These are phyloP conservation scores for Carcharodon carcharias DNA, from an alignment of 2,797 vertebrate species.

Conservation along the genomic window DNA sequence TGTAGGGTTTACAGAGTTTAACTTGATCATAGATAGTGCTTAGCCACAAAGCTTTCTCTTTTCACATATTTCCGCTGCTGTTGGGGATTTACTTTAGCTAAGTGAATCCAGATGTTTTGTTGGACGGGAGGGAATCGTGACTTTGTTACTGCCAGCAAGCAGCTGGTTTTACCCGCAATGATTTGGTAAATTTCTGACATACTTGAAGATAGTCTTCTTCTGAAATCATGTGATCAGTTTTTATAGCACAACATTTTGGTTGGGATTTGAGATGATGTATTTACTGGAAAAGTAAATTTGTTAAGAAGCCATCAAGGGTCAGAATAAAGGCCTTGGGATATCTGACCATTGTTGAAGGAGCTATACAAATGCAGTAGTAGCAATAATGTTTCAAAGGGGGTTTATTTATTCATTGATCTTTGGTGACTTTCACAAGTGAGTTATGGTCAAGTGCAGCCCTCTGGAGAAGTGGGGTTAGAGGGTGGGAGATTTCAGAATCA, in stretches of 20 bases:
- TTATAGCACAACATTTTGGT: background rate
- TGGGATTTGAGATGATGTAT: background rate
- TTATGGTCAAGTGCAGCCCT: background rate
- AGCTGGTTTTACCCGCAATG: background rate
- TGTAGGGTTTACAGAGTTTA: background rate
- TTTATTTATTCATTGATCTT: background rate
- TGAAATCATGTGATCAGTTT: background rate
- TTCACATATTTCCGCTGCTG: background rate
- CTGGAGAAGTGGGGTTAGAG: background rate
- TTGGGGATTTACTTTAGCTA: background rate
- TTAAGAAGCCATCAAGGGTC: background rate
- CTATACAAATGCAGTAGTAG: background rate
- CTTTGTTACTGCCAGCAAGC: background rate
- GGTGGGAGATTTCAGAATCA: background rate
- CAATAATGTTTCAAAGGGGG: background rate
- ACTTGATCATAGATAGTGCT: background rate
- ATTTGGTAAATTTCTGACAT: background rate
- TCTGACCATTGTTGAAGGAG: background rate
- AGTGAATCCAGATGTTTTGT: constrained; percentile 19
- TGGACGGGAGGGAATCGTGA: background rate
- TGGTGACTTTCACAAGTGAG: background rate
- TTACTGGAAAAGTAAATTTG: background rate
- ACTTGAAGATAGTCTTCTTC: background rate
- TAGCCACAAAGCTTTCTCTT: constrained; percentile 9
- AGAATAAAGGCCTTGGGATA: background rate